Evolutionary conservation across 1,140 invertebrate species (phyloP).

Genomic region (Halyomorpha halys): DNA sequence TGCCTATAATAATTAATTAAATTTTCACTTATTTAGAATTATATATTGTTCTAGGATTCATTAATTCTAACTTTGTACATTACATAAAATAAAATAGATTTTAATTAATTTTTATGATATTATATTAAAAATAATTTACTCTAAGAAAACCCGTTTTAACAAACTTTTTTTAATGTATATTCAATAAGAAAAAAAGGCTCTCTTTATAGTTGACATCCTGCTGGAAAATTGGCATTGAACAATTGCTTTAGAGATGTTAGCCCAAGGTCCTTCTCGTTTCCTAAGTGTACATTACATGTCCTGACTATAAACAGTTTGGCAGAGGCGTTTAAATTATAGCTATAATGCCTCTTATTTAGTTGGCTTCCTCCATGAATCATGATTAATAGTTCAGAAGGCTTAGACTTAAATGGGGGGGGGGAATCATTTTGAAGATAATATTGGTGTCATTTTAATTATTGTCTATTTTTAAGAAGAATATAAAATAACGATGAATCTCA

Average conservation of each 20-base stretch:
- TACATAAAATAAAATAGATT: no score
- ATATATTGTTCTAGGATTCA: no score
- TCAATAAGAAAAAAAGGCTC: background rate
- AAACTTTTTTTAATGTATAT: background rate
- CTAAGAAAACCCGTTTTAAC: no score
- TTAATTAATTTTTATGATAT: background rate
- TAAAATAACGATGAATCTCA: no score
- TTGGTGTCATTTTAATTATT: no score
- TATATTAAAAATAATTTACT: background rate
- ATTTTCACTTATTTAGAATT: no score
- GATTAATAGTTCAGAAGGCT: background rate
- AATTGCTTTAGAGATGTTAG: background rate
- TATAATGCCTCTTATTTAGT: constrained; percentile 4
- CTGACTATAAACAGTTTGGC: constrained; percentile 14
- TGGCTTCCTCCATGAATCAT: constrained; percentile 9
- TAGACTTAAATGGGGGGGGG: no score
- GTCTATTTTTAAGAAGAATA: no score
- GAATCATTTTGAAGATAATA: no score
- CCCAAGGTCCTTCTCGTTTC: constrained; percentile 13
- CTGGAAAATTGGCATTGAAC: constrained; percentile 9
- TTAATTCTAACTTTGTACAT: background rate
- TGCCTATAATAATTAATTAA: no score
- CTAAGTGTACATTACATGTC: constrained; percentile 16
- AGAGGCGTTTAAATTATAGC: constrained; percentile 16
- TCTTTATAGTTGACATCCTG: constrained; percentile 5